A percentile compares a stretch with the other conserved stretches of the same genome.
These are phyloP conservation scores for Pelobates cultripes DNA, from an alignment of 2,797 vertebrate species.

Conservation along the genomic window DNA sequence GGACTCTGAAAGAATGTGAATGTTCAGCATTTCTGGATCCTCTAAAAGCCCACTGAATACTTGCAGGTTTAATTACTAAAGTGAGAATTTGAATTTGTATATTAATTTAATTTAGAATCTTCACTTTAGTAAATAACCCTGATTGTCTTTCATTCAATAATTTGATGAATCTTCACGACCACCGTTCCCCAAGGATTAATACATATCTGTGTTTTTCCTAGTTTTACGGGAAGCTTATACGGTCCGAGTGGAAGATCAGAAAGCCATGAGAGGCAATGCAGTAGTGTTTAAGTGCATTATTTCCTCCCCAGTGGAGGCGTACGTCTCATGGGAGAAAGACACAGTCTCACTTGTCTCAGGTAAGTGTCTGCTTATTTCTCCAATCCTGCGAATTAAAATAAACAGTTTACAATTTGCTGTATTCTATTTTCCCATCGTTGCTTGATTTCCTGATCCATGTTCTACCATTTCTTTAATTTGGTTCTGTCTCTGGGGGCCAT, in stretches of 20 bases:
- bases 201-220: conserved; percentile 57
- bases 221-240: conserved; percentile 99
- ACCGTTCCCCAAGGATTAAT: no score
- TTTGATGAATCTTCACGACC: no score
- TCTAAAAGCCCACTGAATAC: no score
- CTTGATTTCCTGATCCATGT: background rate
- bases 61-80: no score
- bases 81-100: no score
- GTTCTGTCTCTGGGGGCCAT: conserved; percentile 21
- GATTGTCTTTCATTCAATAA: no score
- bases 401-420: background rate
- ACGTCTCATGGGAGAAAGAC: conserved; percentile 99
- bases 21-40: no score
- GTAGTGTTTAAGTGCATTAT: conserved; percentile 99
- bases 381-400: background rate
- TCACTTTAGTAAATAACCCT: no score
- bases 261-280: conserved; percentile 98
- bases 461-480: conserved; percentile 1
- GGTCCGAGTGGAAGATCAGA: conserved; percentile 98
- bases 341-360: conserved; percentile 98
- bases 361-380: conserved; percentile 66
- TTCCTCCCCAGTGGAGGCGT: conserved; percentile 96
- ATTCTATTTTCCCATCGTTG: background rate
- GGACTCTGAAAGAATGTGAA: no score
- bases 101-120: no score